These are phyloP conservation scores for Acleris literana DNA, from an alignment of 2,888 invertebrate genomes.

Conservation along the genomic window DNA sequence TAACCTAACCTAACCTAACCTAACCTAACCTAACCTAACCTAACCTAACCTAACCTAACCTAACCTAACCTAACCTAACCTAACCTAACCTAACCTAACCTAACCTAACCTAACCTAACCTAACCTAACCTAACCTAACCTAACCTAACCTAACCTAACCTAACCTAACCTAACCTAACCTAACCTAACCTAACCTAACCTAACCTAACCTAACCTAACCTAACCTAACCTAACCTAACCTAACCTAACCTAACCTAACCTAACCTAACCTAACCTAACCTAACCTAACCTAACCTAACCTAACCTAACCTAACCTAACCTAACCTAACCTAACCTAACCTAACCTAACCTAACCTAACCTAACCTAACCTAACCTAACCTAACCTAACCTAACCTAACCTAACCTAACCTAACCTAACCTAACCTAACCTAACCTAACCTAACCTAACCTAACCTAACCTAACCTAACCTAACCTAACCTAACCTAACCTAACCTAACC, in stretches of 20 bases:
- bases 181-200: constrained; percentile 24
- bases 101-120: constrained; percentile 28
- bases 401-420: constrained; percentile 28
- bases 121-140: constrained; percentile 21
- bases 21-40: constrained; percentile 28
- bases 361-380: constrained; percentile 34
- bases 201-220: constrained; percentile 24
- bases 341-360: constrained; percentile 30
- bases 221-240: constrained; percentile 25
- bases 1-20: constrained; percentile 28
- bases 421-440: constrained; percentile 34
- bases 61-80: constrained; percentile 29
- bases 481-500: constrained; percentile 33
- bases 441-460: constrained; percentile 31
- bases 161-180: constrained; percentile 13
- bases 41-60: constrained; percentile 27
- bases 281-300: constrained; percentile 29
- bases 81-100: constrained; percentile 28
- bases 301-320: constrained; percentile 28
- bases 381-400: constrained; percentile 30
- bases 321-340: constrained; percentile 31
- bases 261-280: constrained; percentile 28
- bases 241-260: constrained; percentile 29
- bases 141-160: constrained; percentile 20
- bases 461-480: constrained; percentile 33